These are phyloP conservation scores for Todiramphus saurophagus DNA, from an alignment of 2,113 vertebrate genomes.

Conservation along the genomic window DNA sequence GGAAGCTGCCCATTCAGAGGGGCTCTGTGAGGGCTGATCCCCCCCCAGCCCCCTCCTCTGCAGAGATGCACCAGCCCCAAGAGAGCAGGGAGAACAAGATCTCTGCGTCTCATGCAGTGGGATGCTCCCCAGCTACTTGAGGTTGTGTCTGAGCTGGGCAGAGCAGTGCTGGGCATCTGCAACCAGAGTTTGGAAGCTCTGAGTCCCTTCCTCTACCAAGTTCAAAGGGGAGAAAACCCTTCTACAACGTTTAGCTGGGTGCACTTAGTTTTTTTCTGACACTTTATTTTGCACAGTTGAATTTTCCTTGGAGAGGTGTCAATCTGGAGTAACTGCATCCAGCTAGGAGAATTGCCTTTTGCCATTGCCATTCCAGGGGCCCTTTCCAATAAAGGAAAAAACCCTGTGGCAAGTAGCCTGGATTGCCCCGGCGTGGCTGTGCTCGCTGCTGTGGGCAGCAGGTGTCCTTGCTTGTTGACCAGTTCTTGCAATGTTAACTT, in stretches of 20 bases:
- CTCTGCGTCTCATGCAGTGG: not conserved
- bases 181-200: not conserved
- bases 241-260: not conserved
- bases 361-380: not conserved
- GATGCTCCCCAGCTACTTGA: not conserved
- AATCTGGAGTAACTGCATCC: not conserved
- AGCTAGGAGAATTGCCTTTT: not conserved
- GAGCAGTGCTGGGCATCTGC: not conserved
- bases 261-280: not conserved
- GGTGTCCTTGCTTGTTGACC: slow-evolving; percentile 2
- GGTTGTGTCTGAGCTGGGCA: not conserved
- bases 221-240: not conserved
- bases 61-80: not conserved
- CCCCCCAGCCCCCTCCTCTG: accelerated
- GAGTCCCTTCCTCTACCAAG: not conserved
- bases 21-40: not conserved
- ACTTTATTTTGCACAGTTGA: not conserved
- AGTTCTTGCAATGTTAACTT: not conserved
- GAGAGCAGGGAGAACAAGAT: not conserved
- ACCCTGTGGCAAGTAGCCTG: not conserved
- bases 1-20: not conserved
- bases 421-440: not conserved
- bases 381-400: not conserved
- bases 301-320: not conserved
- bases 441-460: not conserved